Evolutionary conservation across 2,113 vertebrate genomes (phyloP), one percentile per base, ranked within the genome.

Genomic region (Rostratula benghalensis): DNA sequence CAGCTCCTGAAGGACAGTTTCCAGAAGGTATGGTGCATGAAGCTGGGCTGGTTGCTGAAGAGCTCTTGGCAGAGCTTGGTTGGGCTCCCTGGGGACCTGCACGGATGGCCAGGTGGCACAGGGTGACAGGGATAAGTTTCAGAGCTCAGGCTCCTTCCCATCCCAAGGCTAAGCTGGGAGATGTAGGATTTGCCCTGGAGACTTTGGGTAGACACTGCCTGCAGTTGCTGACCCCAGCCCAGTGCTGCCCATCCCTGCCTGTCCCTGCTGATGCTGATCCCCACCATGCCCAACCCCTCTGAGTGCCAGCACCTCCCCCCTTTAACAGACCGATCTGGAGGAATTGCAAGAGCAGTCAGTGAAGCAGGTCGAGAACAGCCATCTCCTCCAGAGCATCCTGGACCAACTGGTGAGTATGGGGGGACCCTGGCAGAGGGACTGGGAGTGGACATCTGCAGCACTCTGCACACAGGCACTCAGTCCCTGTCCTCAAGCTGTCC

Each of bases 1-100:
- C 90, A 94, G 45, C 8, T 48, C 39, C 76, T 97, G 61, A 97
- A 96, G 77, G 56, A 56, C 11, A 23, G 23, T 35, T 60, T 96
- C 76, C 83, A 73, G 14, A 83, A 96, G 80, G 93, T 98, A n/a
- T 2, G 17, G 17, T 63, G 10, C 10, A 37, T 39, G 45, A 37
- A 53, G 21, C 30, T 6, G 9, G 17, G 21, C 6, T 11, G 3
- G 3, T 25, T 82, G 51, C 60, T 54, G n/a, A 9, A 83, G 41
- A 65, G 15, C 35, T 82, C 33, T 75, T 9, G 22, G 76, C 39
- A 57, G 64, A 61, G 30, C 7, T 39, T 39, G 4, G 5, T 8
- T 1, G 3, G 65, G 21, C 20, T 67, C 30, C 18, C 19, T 13
- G 10, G 27, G 19, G 13, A 75, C 19, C 19, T 45, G 9, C 9